Evolutionary conservation across 2,113 vertebrate species (phyloP), one percentile per base, ranked within the genome.

Genomic region (Oreamnos americanus): DNA sequence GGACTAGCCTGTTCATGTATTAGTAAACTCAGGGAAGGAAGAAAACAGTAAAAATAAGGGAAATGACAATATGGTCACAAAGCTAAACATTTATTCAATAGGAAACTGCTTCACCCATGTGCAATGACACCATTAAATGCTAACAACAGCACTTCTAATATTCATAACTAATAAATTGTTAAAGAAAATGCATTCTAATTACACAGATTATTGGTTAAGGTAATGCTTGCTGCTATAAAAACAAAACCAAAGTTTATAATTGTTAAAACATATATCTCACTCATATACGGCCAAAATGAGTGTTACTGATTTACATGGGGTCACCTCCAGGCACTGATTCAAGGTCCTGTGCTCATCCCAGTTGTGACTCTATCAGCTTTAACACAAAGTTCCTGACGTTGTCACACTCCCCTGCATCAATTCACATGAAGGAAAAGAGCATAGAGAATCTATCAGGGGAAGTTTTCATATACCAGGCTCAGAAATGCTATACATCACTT

Each of bases 51-150:
- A 78, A 97, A 98, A 90, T 98, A 96, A 97, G 53, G 92, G 26
- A 76, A 91, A 96, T 45, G 26, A 57, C 74, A 97, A 92, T 87
- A 90, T 0, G 1, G 36, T 97, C 92, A 97, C 81, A 96, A 19
- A 92, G 13, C 83, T 78, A 79, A 97, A 91, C 26, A 88, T 78
- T 96, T 97, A 97, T 76, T 97, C 96, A 96, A 30, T 97, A 93
- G 97, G 64, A 98, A 96, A 96, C 36, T 84, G 33, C 98, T 98
- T 98, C 87, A 96, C 10, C 86, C 47, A 39, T 96, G 91, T 98
- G 43, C 26, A 98, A 76, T 91, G 64, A 85, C 79, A 90, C 2
- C 4, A 92, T 71, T 96, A 96, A 95, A 84, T 87, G 12, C 33
- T 92, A 62, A 49, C n/a, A 96, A 98, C 28, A 96, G 10, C 19